These are phyloP conservation scores for Taeniopygia guttata DNA, from an alignment of 2,797 vertebrate genomes.

Conservation along the genomic window DNA sequence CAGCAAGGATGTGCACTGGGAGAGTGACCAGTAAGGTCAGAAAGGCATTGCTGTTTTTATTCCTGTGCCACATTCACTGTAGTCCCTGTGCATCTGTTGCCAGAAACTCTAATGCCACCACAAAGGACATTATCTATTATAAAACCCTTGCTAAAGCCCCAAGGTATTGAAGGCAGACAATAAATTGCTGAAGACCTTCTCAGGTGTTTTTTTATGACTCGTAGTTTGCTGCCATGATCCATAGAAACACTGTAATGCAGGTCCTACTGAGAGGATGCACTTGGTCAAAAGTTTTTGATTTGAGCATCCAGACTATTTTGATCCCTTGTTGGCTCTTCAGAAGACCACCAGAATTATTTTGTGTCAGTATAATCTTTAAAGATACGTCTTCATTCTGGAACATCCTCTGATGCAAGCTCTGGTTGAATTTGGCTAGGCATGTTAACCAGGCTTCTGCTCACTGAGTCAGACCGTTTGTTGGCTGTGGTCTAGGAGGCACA, in stretches of 20 bases:
- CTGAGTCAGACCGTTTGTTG: not conserved
- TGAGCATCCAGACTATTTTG: not conserved
- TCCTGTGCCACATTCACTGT: not conserved
- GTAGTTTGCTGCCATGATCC: not conserved
- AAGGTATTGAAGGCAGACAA: not conserved
- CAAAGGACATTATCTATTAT: not conserved
- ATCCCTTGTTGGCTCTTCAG: not conserved
- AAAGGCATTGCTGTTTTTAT: not conserved
- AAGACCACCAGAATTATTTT: not conserved
- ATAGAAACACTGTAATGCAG: not conserved
- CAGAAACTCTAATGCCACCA: not conserved
- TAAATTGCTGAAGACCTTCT: not conserved
- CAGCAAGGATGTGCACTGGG: not conserved
- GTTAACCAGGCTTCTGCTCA: not conserved
- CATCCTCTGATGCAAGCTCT: not conserved
- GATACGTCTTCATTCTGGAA: not conserved
- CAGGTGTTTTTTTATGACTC: not conserved
- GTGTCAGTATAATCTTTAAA: not conserved
- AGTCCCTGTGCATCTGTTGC: not conserved
- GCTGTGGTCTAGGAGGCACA: not conserved
- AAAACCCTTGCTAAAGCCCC: not conserved
- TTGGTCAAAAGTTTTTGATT: not conserved
- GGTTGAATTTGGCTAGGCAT: not conserved
- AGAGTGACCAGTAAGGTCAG: not conserved
- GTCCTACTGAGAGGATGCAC: not conserved